Percentiles rank a stretch among this genome's conserved stretches.
These are phyloP conservation scores for Neosilurus mollespiculum DNA, from an alignment of 2,797 vertebrate genomes.

Conservation along the genomic window DNA sequence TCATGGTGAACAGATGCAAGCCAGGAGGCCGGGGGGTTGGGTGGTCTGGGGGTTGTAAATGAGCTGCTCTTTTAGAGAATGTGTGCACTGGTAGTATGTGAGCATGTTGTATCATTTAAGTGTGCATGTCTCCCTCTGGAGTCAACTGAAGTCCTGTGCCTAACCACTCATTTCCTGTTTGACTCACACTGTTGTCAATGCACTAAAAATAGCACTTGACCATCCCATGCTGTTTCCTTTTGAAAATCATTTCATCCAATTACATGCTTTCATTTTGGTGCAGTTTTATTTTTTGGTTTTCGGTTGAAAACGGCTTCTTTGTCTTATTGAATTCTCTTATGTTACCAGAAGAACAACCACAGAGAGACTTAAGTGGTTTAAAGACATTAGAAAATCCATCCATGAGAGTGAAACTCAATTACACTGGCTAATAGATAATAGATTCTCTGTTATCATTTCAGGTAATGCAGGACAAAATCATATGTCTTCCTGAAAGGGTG, in stretches of 20 bases:
- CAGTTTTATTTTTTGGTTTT: background rate
- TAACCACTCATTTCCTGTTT: conserved; percentile 65
- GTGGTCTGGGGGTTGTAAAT: background rate
- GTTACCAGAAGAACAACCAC: background rate
- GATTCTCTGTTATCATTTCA: conserved; percentile 71
- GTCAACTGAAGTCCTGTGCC: conserved; percentile 10
- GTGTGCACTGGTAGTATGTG: background rate
- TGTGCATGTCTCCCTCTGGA: conserved; percentile 51
- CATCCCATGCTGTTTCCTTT: conserved; percentile 54
- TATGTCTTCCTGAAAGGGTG: conserved; percentile 89
- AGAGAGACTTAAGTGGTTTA: background rate
- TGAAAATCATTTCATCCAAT: conserved; percentile 12
- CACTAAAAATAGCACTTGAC: conserved; percentile 51
- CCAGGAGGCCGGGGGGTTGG: background rate
- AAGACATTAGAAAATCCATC: conserved; percentile 23
- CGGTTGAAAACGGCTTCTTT: background rate
- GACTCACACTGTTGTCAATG: conserved; percentile 50
- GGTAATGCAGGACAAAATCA: conserved; percentile 99
- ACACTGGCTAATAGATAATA: background rate
- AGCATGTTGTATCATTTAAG: conserved; percentile 19
- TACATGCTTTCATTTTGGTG: conserved; percentile 1
- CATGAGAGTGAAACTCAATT: conserved; percentile 9
- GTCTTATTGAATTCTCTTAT: background rate
- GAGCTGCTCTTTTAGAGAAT: background rate
- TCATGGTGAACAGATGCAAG: conserved; percentile 33